Evolutionary conservation across 1,140 invertebrate genomes (phyloP), one percentile per base, ranked within the genome.

Genomic region (Aphelinus atriplicis): DNA sequence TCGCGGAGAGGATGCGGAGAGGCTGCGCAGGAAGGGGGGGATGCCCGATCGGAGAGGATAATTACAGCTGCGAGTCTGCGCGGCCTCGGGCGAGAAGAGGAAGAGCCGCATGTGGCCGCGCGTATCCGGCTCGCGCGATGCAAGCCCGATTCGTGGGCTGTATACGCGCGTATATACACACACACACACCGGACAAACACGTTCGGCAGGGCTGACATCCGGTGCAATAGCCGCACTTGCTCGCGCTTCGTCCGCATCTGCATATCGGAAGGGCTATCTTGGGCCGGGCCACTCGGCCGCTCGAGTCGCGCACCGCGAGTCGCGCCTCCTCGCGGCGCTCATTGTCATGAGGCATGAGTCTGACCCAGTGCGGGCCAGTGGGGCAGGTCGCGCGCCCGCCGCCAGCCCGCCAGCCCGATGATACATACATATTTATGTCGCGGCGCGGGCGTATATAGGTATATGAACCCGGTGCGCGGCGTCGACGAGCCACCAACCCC

Each of bases 391-490:
- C 82, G 81, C 26, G 10, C 7, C 46, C 4, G 46, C 47, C 7
- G 6, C 7, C 9, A 7, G 53, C 5, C 5, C 5, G 10, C 5
- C 5, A 55, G 78, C 82, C 26, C 82, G 86, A 86, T 88, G 85
- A 87, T 87, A 87, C 86, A 88, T 88, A 87, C 87, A 88, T 88
- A 87, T 88, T 88, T 88, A 87, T 87, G 85, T 86, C 86, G 85
- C 83, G 84, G 77, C 81, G 82, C 82, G 83, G 3, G n/a, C 58
- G 58, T 45, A 3, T 57, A 3, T 2, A 43, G 5, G 42, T 61
- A 61, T 61, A 61, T 43, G 4, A 2, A 61, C 42, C 26, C 58
- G 9, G 3, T 43, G 58, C n/a, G 64, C 64, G 51, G 7, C 62
- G 62, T 66, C 50, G 61, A n/a, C 43, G 60, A 3, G 45, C 45